Base-by-base conservation (phyloP, 2,113 vertebrate species). In the Myanophis thanlyinensis region DNA sequence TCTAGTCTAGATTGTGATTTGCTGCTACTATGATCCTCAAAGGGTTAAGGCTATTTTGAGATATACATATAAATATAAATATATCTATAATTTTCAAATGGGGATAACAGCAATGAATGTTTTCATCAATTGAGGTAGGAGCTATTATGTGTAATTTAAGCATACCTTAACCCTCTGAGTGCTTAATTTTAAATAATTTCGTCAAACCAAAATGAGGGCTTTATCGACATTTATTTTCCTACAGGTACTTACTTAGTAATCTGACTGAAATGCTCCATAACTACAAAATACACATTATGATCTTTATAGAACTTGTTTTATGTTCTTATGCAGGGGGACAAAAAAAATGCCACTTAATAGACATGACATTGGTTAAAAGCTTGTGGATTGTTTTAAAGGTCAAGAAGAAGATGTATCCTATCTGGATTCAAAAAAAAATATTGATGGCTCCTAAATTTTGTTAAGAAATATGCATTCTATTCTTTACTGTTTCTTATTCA, bases 121-220 rank as follows among this genome's bases (percentile, higher is more conserved):
- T 97, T 97, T 97, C 97, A 97, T 97, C 96, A 95, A 95, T 97
- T 95, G 93, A 96, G 96, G 97, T 97, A 96, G 96, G 95, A 95
- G 96, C 97, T 97, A 96, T 97, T 97, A 95, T 97, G 94, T 97
- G 95, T 98, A 95, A 97, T 96, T 95, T 97, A 96, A 98, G 97
- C 96, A 97, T 95, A 95, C 94, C 96, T 97, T 97, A 98, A 96
- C 97, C 98, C 97, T 98, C 97, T 97, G 97, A 98, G 97, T 98
- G 97, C 95, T 96, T 3, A 44, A 94, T 96, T 91, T 95, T 96
- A 93, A 95, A 93, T 91, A 73, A 90, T 92, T 94, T 93, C 84
- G 90, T 95, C 35, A 49, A 89, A 90, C 90, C 94, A 95, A 85
- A 52, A 91, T 56, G 93, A 94, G 96, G 96, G 95, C 94, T 95